A percentile compares a stretch with the other conserved stretches of the same genome.
Evolutionary conservation across 2,888 invertebrate genomes (phyloP).

Genomic region (Aplocera efformata): DNA sequence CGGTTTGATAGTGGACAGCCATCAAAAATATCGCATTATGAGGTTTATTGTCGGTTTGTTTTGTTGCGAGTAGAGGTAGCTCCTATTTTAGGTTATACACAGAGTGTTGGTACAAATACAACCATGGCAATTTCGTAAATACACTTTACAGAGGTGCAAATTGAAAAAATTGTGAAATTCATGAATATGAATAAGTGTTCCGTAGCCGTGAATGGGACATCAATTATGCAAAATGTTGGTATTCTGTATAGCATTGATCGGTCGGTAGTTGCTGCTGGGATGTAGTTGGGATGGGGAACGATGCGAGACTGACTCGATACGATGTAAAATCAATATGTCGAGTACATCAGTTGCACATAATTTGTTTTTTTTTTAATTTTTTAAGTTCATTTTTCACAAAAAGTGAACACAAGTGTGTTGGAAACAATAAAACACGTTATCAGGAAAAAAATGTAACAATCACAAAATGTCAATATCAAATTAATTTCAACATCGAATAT

Average conservation of each 20-base stretch:
- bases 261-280: too few relatives aligned
- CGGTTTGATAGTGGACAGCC: constrained; percentile 43
- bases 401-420: too few relatives aligned
- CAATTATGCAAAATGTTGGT: constrained; percentile 74
- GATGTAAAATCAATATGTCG: constrained; percentile 39
- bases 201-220: constrained; percentile 70
- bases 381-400: too few relatives aligned
- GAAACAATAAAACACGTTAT: too few relatives aligned
- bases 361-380: too few relatives aligned
- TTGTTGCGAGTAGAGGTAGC: constrained; percentile 36
- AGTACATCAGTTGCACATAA: constrained; percentile 31
- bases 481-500: too few relatives aligned
- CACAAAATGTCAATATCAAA: too few relatives aligned
- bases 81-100: constrained; percentile 58
- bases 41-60: constrained; percentile 50
- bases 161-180: constrained; percentile 75
- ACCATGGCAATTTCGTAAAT: constrained; percentile 63
- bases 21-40: constrained; percentile 64
- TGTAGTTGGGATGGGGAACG: constrained; percentile 37
- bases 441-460: too few relatives aligned
- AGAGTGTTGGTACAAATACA: constrained; percentile 70
- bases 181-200: constrained; percentile 77
- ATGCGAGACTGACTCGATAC: constrained; percentile 45
- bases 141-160: constrained; percentile 65
- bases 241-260: constrained; percentile 65